Evolutionary conservation across 2,113 vertebrate species (phyloP).

Genomic region (Arothron firmamentum): DNA sequence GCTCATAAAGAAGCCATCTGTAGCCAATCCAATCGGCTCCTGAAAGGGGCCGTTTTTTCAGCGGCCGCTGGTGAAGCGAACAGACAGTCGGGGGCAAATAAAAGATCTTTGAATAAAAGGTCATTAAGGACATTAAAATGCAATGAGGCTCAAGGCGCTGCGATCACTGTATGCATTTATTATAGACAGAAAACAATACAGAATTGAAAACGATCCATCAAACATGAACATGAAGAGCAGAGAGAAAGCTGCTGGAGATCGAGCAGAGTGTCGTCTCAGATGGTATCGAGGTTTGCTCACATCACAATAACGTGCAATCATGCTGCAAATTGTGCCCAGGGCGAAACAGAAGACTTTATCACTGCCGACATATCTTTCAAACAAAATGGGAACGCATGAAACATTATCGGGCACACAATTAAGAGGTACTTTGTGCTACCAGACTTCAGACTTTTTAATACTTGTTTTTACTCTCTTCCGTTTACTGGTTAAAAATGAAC

Average conservation of each 20-base stretch:
- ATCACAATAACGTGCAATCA: constrained; percentile 40
- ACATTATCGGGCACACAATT: constrained; percentile 1
- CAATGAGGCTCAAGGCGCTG: constrained; percentile 2
- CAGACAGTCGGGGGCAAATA: constrained; percentile 3
- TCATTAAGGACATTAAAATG: not conserved
- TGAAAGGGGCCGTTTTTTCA: constrained; percentile 15
- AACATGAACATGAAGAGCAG: constrained; percentile 52
- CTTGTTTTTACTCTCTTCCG: constrained; percentile 11
- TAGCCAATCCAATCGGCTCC: constrained; percentile 36
- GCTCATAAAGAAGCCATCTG: constrained; percentile 26
- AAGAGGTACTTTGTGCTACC: constrained; percentile 13
- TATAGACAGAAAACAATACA: constrained; percentile 56
- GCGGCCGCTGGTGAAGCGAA: constrained; percentile 1
- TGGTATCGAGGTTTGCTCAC: constrained; percentile 17
- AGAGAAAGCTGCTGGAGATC: constrained; percentile 26
- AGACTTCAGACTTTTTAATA: constrained; percentile 2
- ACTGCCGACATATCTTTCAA: constrained; percentile 12
- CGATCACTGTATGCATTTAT: constrained; percentile 49
- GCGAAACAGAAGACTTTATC: not conserved
- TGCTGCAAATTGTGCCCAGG: constrained; percentile 19
- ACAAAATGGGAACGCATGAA: constrained; percentile 7
- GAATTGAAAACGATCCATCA: constrained; percentile 57
- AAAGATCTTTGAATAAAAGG: not conserved
- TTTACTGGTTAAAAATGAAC: constrained; percentile 29
- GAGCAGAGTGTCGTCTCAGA: constrained; percentile 25